A percentile compares a stretch with the other conserved stretches of the same genome.
Conservation (phyloP, 2,888 invertebrate species). For the Caenorhabditis parvicauda region DNA sequence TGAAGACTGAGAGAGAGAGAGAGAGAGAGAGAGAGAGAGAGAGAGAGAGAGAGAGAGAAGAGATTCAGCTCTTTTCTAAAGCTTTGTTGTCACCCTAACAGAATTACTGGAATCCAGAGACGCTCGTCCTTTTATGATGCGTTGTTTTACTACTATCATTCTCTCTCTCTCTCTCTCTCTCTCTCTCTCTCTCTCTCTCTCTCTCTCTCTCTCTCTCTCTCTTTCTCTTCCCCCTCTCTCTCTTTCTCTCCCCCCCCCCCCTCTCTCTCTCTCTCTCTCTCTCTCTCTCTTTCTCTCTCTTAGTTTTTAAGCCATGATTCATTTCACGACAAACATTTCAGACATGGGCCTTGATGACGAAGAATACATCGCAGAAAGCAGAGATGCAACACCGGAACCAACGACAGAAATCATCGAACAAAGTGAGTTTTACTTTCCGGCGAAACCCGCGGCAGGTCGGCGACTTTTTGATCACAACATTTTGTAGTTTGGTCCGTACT, state of each 20-base stretch:
- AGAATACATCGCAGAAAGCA: slow-evolving; percentile 46
- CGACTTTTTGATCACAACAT: too few species aligned
- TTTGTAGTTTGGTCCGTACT: too few species aligned
- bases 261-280: not conserved
- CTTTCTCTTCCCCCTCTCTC: not conserved
- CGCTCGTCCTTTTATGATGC: too few species aligned
- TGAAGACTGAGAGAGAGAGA: too few species aligned
- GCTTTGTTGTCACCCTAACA: too few species aligned
- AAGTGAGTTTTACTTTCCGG: slow-evolving; percentile 5
- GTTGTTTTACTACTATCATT: not conserved
- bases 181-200: slow-evolving; percentile 3
- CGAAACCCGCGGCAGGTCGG: too few species aligned
- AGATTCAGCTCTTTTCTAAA: too few species aligned
- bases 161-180: slow-evolving; percentile 4
- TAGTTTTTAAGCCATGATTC: not conserved
- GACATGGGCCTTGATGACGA: slow-evolving; percentile 41
- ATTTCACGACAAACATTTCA: slow-evolving; percentile 9
- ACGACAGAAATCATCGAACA: slow-evolving; percentile 15
- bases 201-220: slow-evolving; percentile 2
- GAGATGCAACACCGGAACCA: slow-evolving; percentile 40
- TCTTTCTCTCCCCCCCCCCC: not conserved
- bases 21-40: too few species aligned
- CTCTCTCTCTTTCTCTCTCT: not conserved
- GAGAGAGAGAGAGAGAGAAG: too few species aligned
- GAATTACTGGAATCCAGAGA: too few species aligned